A percentile compares a stretch with the other conserved stretches of the same genome.
phyloP scores from a whole-genome alignment of 2,888 invertebrate species.

The Hipparchia sbordonii region DNA sequence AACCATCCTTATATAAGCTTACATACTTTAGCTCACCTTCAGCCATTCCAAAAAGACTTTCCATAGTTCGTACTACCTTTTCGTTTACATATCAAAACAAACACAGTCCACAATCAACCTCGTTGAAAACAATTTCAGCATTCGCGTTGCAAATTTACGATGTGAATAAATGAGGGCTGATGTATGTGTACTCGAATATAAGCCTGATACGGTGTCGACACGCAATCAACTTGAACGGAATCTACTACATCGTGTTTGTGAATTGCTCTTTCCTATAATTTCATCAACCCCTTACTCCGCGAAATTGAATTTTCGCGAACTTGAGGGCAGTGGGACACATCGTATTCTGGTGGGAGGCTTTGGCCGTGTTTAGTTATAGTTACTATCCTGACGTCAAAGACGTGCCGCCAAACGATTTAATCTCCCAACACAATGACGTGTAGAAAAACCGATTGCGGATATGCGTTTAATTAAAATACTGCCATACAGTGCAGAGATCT shows the following conservation, averaged over 20 bases:
- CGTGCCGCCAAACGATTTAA: no score
- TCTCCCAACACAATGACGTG: no score
- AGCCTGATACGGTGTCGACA: constrained; percentile 42
- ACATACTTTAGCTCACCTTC: not conserved
- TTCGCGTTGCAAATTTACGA: constrained; percentile 41
- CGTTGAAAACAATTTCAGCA: constrained; percentile 34
- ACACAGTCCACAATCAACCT: constrained; percentile 2
- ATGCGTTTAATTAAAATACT: no score
- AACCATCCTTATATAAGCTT: not conserved
- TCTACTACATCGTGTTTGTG: constrained; percentile 35
- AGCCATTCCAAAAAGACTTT: not conserved
- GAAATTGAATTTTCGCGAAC: not conserved
- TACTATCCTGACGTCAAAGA: no score
- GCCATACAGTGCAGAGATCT: no score
- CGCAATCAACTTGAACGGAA: constrained; percentile 41
- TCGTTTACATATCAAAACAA: not conserved
- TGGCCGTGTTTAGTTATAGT: no score
- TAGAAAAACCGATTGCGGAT: no score
- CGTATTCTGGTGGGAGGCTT: not conserved
- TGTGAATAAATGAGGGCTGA: constrained; percentile 33
- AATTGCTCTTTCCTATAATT: constrained; percentile 36
- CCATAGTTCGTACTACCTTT: not conserved
- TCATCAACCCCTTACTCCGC: constrained; percentile 16
- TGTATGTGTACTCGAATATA: constrained; percentile 39
- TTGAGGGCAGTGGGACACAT: not conserved